These are phyloP conservation scores for Heliconius hewitsoni DNA, from an alignment of 1,140 invertebrate genomes.

Conservation along the genomic window DNA sequence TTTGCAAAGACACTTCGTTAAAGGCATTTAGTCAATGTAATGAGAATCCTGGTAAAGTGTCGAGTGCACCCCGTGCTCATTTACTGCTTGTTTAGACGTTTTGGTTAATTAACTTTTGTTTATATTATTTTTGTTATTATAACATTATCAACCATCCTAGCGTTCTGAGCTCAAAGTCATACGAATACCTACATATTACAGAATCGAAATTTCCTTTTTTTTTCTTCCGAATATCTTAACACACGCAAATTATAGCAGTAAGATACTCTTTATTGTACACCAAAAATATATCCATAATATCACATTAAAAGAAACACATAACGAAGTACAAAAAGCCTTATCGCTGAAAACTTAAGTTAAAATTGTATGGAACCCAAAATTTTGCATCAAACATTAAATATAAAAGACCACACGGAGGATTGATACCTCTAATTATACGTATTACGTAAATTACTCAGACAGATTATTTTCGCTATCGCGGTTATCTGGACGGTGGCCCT, in stretches of 20 bases:
- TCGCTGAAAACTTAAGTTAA: too few relatives aligned
- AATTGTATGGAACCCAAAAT: not conserved
- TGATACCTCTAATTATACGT: conserved; percentile 12
- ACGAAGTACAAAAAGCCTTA: too few relatives aligned
- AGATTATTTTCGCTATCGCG: conserved; percentile 9
- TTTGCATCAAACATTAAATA: not conserved
- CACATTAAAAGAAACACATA: too few relatives aligned
- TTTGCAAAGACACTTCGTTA: not conserved
- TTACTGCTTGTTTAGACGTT: not conserved
- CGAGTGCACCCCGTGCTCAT: not conserved
- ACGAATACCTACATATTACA: too few relatives aligned
- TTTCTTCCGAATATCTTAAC: too few relatives aligned
- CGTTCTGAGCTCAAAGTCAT: too few relatives aligned
- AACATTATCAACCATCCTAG: too few relatives aligned
- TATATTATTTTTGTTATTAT: too few relatives aligned
- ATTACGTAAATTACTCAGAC: conserved; percentile 20
- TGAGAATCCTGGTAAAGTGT: not conserved
- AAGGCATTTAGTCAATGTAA: conserved; percentile 4
- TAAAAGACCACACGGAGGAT: not conserved
- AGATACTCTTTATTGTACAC: too few relatives aligned
- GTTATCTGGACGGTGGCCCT: not conserved
- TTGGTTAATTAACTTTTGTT: not conserved
- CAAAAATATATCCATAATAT: too few relatives aligned
- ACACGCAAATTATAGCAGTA: too few relatives aligned
- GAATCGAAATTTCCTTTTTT: too few relatives aligned